Conservation (phyloP, 2,113 vertebrate genomes). For the Suncus etruscus region DNA sequence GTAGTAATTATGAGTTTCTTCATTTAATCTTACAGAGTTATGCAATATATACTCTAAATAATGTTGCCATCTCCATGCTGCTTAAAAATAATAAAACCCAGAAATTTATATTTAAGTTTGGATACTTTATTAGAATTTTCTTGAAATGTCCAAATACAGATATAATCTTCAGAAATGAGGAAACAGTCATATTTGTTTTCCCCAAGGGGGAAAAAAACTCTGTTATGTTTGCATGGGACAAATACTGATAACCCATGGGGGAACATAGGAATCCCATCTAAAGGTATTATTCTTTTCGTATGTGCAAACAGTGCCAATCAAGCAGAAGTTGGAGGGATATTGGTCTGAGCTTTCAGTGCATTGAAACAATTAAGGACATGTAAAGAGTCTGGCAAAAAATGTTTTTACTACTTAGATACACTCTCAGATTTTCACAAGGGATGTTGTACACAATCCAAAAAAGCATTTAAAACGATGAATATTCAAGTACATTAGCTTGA, state of each 20-base stretch:
- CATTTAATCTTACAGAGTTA: not conserved
- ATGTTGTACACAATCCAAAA: constrained; percentile 70
- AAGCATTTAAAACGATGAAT: constrained; percentile 75
- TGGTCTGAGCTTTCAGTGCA: not conserved
- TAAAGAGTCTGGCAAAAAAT: not conserved
- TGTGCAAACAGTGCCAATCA: not conserved
- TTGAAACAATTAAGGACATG: constrained; percentile 48
- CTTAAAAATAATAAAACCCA: not conserved
- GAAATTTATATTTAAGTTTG: not conserved
- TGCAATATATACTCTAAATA: too few species aligned
- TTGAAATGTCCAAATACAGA: not conserved
- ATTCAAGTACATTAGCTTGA: constrained; percentile 68
- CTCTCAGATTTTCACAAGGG: constrained; percentile 36
- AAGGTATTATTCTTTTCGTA: not conserved
- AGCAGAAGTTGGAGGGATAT: not conserved
- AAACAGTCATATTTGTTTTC: not conserved
- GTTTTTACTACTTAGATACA: constrained; percentile 41
- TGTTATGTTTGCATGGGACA: not conserved
- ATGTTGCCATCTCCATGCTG: not conserved
- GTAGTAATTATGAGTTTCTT: not conserved
- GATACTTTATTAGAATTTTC: not conserved
- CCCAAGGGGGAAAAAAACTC: not conserved
- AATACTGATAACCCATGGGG: not conserved
- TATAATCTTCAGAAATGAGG: not conserved
- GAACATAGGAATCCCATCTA: not conserved